These are phyloP conservation scores for Tetheella fluctuosa DNA, from an alignment of 2,888 invertebrate species.

Conservation along the genomic window DNA sequence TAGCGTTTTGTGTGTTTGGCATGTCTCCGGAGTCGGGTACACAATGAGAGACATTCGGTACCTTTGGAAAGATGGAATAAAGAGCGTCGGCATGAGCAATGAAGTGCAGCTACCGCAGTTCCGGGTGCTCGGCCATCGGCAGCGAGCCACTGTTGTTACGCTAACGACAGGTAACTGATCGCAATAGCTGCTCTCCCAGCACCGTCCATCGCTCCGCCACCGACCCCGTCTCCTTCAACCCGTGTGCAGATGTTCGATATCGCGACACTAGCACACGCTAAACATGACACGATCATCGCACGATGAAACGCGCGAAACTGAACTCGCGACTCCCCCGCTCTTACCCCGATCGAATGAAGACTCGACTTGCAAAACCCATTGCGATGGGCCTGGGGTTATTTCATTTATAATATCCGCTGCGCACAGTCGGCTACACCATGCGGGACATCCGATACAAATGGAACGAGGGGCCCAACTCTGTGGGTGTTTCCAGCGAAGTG, in stretches of 20 bases:
- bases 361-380: conserved; percentile 82
- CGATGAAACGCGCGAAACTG: conserved; percentile 70
- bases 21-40: conserved; percentile 94
- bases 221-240: conserved; percentile 80
- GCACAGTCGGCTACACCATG: conserved; percentile 98
- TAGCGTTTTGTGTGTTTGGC: conserved; percentile 84
- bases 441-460: conserved; percentile 98
- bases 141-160: conserved; percentile 96
- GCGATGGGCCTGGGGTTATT: conserved; percentile 83
- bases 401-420: conserved; percentile 80
- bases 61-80: conserved; percentile 96
- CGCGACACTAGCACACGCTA: conserved; percentile 80
- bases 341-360: conserved; percentile 76
- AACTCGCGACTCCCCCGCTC: conserved; percentile 72
- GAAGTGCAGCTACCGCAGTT: conserved; percentile 98
- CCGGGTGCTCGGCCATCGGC: conserved; percentile 97
- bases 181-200: conserved; percentile 69
- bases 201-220: conserved; percentile 75
- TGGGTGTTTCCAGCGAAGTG: conserved; percentile 97
- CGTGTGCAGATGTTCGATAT: conserved; percentile 74
- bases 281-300: conserved; percentile 75
- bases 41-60: conserved; percentile 99
- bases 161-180: conserved; percentile 95
- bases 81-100: conserved; percentile 97
- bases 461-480: conserved; percentile 97